These are phyloP conservation scores for Littorina saxatilis DNA, from an alignment of 1,140 invertebrate species.

Conservation along the genomic window DNA sequence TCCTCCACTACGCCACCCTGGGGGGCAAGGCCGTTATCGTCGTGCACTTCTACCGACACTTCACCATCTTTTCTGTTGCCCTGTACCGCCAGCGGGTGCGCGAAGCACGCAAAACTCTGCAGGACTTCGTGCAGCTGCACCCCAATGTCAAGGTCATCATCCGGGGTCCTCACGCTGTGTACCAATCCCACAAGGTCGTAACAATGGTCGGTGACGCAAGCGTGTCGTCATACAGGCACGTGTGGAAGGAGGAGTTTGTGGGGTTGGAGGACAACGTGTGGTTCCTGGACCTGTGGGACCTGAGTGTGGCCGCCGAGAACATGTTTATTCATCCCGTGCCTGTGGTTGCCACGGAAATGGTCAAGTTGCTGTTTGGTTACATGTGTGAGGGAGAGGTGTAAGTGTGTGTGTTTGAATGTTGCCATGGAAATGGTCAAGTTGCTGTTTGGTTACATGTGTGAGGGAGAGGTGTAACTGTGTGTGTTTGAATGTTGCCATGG, in stretches of 20 bases:
- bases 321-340: background rate
- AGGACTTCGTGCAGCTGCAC: background rate
- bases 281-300: constrained; percentile 28
- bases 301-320: constrained; percentile 33
- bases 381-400: background rate
- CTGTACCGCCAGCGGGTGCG: constrained; percentile 8
- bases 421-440: too few relatives aligned
- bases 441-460: too few relatives aligned
- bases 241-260: constrained; percentile 21
- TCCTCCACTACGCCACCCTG: background rate
- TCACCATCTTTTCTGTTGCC: background rate
- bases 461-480: too few relatives aligned
- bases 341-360: background rate
- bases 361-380: constrained; percentile 5
- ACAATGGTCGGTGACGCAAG: background rate
- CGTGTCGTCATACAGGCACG: background rate
- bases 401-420: too few relatives aligned
- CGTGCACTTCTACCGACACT: constrained; percentile 15
- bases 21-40: background rate
- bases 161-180: constrained; percentile 20
- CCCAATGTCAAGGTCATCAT: constrained; percentile 5
- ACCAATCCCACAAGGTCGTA: background rate
- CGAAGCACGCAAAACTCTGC: background rate
- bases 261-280: constrained; percentile 13
- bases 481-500: too few relatives aligned